phyloP scores from a whole-genome alignment of 2,888 invertebrate species.

The Drosophila nigritarsus region DNA sequence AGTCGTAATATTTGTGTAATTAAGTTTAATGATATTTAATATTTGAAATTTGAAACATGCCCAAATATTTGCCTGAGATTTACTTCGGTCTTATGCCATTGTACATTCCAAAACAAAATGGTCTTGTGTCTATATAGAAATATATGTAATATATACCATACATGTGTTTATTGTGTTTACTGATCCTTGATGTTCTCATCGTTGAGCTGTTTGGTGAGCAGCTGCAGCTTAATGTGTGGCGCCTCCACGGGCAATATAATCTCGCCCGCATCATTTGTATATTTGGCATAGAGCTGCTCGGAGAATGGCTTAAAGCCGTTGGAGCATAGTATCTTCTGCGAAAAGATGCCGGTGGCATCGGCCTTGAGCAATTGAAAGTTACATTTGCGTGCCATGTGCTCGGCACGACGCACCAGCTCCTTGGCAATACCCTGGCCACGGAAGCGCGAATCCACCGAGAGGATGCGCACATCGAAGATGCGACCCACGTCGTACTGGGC shows the following conservation, averaged over 20 bases:
- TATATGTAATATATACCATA: constrained; percentile 5
- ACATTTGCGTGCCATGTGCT: constrained; percentile 88
- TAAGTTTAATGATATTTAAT: neutral
- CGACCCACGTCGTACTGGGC: constrained; percentile 88
- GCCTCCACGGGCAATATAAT: constrained; percentile 87
- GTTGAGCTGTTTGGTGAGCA: constrained; percentile 86
- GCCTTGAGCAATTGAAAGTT: constrained; percentile 90
- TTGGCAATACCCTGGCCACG: constrained; percentile 92
- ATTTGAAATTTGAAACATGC: neutral
- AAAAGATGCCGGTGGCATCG: constrained; percentile 92
- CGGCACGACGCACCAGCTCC: constrained; percentile 89
- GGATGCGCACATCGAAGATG: constrained; percentile 92
- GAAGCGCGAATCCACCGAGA: constrained; percentile 89
- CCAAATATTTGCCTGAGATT: constrained; percentile 23
- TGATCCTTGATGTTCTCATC: constrained; percentile 17
- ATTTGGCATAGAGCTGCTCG: constrained; percentile 90
- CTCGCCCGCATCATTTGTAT: constrained; percentile 87
- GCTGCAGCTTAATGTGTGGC: constrained; percentile 90
- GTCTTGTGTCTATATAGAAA: constrained; percentile 12
- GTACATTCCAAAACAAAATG: constrained; percentile 22
- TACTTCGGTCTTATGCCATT: constrained; percentile 2
- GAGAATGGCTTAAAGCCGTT: constrained; percentile 88
- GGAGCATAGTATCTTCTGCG: constrained; percentile 90
- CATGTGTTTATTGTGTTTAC: constrained; percentile 20
- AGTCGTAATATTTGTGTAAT: neutral